These are phyloP conservation scores for Tenebrio molitor DNA, from an alignment of 1,140 invertebrate species.

Conservation along the genomic window DNA sequence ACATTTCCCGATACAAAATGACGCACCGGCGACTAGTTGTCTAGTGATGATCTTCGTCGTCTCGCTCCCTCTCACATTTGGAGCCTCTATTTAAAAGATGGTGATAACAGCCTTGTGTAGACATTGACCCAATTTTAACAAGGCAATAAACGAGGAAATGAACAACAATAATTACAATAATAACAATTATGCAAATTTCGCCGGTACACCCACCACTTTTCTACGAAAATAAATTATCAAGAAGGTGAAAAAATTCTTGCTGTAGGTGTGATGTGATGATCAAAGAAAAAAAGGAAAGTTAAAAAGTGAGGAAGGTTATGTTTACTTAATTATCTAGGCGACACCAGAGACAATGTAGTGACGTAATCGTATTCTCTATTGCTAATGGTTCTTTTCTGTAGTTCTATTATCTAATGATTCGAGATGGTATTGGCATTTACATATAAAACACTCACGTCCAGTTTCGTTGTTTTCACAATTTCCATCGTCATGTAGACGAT, in stretches of 20 bases:
- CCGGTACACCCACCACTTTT: not conserved
- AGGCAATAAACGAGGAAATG: slow-evolving; percentile 42
- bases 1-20: slow-evolving; percentile 26
- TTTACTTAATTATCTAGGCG: too few species aligned
- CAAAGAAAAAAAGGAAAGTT: too few species aligned
- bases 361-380: not conserved
- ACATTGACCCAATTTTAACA: slow-evolving; percentile 45
- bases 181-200: slow-evolving; percentile 23
- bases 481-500: too few species aligned
- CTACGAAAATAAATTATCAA: not conserved
- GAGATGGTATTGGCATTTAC: slow-evolving; percentile 24
- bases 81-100: slow-evolving; percentile 13
- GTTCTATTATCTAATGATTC: slow-evolving; percentile 9
- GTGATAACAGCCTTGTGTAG: slow-evolving; percentile 41
- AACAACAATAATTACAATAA: slow-evolving; percentile 28
- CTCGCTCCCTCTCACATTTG: not conserved
- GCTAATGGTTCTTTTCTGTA: not conserved
- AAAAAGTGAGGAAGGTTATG: too few species aligned
- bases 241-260: not conserved
- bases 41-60: slow-evolving; percentile 36
- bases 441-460: slow-evolving; percentile 3
- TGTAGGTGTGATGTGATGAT: too few species aligned
- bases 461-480: slow-evolving; percentile 11
- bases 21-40: slow-evolving; percentile 21
- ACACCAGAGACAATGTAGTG: slow-evolving; percentile 19